Percentiles rank a stretch among this genome's conserved stretches.
Conservation (phyloP, 2,888 invertebrate genomes). For the Odontomyia ornata region DNA sequence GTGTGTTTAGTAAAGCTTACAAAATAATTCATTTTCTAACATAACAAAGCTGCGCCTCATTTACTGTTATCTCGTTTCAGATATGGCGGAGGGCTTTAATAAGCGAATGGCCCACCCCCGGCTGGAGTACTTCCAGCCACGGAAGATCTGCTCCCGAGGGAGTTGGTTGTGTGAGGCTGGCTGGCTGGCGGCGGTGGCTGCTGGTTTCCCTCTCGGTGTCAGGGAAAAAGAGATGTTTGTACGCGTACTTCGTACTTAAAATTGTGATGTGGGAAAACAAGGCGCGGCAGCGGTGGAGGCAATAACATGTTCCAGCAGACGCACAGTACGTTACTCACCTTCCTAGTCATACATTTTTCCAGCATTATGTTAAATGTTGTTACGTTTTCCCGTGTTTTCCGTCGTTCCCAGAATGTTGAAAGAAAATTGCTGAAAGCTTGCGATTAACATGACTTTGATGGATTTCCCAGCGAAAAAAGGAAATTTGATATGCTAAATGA, state of each 20-base stretch:
- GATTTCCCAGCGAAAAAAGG: conserved; percentile 21
- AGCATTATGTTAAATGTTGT: conserved; percentile 19
- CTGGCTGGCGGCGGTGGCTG: not conserved
- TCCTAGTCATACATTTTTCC: conserved; percentile 14
- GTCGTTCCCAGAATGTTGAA: conserved; percentile 13
- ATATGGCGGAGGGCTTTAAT: not conserved
- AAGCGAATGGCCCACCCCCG: conserved; percentile 8
- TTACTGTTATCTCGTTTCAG: conserved; percentile 35
- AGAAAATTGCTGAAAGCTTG: conserved; percentile 42
- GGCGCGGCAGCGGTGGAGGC: not conserved
- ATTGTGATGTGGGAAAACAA: not conserved
- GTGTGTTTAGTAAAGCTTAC: conserved; percentile 31
- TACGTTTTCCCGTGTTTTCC: not conserved
- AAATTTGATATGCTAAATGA: conserved; percentile 22
- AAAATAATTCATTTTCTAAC: conserved; percentile 43
- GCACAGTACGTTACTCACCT: not conserved
- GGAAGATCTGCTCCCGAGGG: not conserved
- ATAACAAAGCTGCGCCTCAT: conserved; percentile 42
- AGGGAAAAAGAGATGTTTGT: not conserved
- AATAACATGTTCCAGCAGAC: not conserved
- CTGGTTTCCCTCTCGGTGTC: not conserved
- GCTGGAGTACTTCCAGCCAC: not conserved
- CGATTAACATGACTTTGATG: conserved; percentile 44
- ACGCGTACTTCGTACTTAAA: not conserved
- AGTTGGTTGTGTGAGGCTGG: not conserved